Percentiles rank a stretch among this genome's conserved stretches.
Conservation (phyloP, 1,140 invertebrate species). For the Heliconius eleuchia region DNA sequence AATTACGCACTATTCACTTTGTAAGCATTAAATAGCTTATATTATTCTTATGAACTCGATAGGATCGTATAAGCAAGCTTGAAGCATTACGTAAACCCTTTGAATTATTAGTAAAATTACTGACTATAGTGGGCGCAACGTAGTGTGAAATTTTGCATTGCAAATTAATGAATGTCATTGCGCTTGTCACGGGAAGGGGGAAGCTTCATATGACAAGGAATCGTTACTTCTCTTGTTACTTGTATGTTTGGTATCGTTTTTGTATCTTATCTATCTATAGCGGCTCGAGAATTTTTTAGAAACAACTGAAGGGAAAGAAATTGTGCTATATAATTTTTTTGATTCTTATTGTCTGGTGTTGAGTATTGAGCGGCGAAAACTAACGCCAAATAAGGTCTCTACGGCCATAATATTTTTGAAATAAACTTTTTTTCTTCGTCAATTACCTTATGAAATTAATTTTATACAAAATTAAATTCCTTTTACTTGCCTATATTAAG, state of each 20-base stretch:
- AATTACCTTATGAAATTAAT: no score
- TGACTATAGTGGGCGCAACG: neutral
- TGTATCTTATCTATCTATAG: neutral
- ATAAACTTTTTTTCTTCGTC: no score
- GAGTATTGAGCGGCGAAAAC: no score
- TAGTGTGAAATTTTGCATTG: conserved; percentile 4
- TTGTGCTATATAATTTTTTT: neutral
- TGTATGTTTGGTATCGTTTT: neutral
- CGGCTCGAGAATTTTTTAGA: neutral
- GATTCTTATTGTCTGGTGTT: no score
- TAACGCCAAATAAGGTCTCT: no score
- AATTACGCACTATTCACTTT: no score
- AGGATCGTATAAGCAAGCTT: neutral
- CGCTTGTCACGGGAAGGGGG: neutral
- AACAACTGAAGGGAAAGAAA: neutral
- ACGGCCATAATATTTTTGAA: no score
- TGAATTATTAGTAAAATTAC: neutral
- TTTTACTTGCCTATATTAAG: neutral
- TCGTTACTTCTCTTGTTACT: neutral
- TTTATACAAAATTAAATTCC: no score
- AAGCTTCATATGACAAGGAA: neutral
- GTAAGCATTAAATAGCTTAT: neutral
- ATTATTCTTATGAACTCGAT: neutral
- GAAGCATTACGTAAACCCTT: neutral
- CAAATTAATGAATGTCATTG: conserved; percentile 14